Evolutionary conservation across 2,113 vertebrate genomes (phyloP).

Genomic region (Macrotus californicus): DNA sequence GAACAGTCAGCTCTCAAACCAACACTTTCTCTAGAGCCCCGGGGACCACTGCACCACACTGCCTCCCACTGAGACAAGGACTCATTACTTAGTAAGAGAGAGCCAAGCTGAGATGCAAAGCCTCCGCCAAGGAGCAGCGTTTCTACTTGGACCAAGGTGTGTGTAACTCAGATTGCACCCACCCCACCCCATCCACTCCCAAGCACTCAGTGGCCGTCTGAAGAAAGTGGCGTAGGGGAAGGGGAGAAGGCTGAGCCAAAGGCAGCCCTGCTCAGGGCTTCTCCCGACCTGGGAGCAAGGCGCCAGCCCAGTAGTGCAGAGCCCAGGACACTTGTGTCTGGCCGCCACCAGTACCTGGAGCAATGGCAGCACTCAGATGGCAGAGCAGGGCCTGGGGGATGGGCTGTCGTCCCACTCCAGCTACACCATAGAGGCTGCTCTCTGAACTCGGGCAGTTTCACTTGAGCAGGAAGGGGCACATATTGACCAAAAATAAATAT

Average conservation of each 20-base stretch:
- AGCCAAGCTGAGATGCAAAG: background rate
- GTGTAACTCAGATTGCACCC: background rate
- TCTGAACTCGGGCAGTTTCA: background rate
- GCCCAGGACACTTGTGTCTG: background rate
- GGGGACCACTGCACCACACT: background rate
- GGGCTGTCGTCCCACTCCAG: background rate
- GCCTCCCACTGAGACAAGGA: background rate
- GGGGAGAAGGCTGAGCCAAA: background rate
- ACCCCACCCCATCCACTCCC: background rate
- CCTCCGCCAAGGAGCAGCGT: background rate
- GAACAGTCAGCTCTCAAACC: background rate
- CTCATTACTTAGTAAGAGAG: background rate
- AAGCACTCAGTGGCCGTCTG: background rate
- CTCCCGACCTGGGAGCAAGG: background rate
- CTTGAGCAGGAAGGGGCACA: background rate
- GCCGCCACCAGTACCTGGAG: background rate
- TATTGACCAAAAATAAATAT: background rate
- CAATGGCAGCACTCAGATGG: accelerated
- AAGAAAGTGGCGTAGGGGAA: background rate
- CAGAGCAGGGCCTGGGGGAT: too few species aligned
- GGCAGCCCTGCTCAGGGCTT: background rate
- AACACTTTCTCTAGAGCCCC: background rate
- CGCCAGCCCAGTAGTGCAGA: background rate
- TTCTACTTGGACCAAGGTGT: background rate
- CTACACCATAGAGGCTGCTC: background rate